Conservation (phyloP, 2,888 invertebrate genomes). For the Cerastis leucographa region DNA sequence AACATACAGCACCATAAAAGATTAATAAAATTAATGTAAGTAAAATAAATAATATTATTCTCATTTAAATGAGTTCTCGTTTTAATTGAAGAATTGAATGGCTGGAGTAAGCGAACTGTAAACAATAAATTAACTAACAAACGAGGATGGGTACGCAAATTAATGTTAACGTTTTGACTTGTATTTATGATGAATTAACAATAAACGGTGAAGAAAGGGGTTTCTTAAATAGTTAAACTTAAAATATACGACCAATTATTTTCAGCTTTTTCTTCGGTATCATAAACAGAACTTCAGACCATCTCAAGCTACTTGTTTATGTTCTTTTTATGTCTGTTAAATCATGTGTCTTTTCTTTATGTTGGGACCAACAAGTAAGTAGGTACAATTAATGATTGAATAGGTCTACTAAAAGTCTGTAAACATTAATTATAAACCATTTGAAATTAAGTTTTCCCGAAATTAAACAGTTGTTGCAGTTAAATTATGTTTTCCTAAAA, state of each 20-base stretch:
- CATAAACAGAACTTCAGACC: no score
- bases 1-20: no score
- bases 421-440: neutral
- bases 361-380: neutral
- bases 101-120: neutral
- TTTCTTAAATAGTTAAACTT: neutral
- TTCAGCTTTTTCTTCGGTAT: no score
- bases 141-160: neutral
- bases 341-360: neutral
- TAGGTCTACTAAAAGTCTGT: neutral
- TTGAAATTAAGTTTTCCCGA: neutral
- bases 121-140: constrained; percentile 15
- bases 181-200: neutral
- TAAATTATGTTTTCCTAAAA: constrained; percentile 12
- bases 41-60: constrained; percentile 13
- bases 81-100: constrained; percentile 24
- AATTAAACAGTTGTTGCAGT: neutral
- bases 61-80: constrained; percentile 8
- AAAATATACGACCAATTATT: neutral
- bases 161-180: neutral
- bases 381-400: neutral
- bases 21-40: constrained; percentile 3
- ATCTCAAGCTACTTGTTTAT: no score
- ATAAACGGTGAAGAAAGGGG: neutral
- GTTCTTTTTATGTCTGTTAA: neutral